These are phyloP conservation scores for Acrossocheilus fasciatus DNA, from an alignment of 2,797 vertebrate species.

Conservation along the genomic window DNA sequence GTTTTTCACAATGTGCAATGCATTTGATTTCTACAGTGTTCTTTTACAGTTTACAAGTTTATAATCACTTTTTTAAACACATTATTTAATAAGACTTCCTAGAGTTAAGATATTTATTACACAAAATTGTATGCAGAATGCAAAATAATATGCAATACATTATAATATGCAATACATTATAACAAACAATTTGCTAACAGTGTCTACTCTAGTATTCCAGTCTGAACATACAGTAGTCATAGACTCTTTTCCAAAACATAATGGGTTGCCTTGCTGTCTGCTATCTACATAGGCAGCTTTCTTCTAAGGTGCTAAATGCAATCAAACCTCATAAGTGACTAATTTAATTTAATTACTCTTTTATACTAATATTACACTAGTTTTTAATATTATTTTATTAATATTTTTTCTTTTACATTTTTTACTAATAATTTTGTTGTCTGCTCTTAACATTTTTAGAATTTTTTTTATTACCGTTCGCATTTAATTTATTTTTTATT, in stretches of 20 bases:
- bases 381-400: not conserved
- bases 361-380: not conserved
- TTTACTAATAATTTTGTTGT: not conserved
- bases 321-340: not conserved
- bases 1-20: not conserved
- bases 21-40: too few relatives aligned
- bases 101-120: not conserved
- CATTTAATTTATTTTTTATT: not conserved
- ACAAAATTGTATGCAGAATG: not conserved
- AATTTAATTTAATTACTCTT: not conserved
- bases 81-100: not conserved
- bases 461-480: not conserved
- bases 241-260: not conserved
- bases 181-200: not conserved
- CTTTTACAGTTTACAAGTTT: too few relatives aligned
- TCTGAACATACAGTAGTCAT: not conserved
- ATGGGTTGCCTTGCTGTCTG: not conserved
- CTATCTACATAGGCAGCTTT: not conserved
- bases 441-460: not conserved
- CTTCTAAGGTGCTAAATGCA: not conserved
- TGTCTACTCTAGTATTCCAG: not conserved
- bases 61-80: too few relatives aligned
- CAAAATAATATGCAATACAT: not conserved
- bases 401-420: too few relatives aligned
- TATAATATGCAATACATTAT: too few relatives aligned